Evolutionary conservation across 1,140 invertebrate genomes (phyloP).

Genomic region (Batillaria attramentaria): DNA sequence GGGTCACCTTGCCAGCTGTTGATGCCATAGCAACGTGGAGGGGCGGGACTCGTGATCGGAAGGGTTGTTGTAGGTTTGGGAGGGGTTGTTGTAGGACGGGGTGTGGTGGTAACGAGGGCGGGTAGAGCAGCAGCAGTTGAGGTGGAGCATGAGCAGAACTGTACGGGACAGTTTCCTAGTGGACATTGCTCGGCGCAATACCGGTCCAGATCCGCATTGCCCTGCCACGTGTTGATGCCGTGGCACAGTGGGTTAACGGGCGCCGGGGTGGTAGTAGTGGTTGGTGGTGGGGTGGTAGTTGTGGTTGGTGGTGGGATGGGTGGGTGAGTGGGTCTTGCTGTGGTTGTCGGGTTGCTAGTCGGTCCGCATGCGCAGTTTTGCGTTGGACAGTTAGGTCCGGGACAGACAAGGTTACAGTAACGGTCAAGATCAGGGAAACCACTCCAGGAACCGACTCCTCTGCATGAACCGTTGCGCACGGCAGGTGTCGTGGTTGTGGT

Average conservation of each 20-base stretch:
- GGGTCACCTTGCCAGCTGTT: slow-evolving; percentile 20
- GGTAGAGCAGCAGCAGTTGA: neutral
- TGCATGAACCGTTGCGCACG: too few relatives aligned
- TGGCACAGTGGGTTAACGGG: slow-evolving; percentile 12
- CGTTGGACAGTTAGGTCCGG: too few relatives aligned
- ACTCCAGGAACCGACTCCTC: too few relatives aligned
- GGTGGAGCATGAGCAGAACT: slow-evolving; percentile 17
- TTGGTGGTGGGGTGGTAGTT: neutral
- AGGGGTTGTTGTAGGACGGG: neutral
- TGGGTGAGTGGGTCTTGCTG: neutral
- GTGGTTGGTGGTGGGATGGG: neutral
- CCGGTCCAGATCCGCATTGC: slow-evolving; percentile 1
- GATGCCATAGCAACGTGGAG: neutral
- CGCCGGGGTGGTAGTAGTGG: neutral
- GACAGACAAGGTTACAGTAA: too few relatives aligned
- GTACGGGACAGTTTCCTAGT: slow-evolving; percentile 12
- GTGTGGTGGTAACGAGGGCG: neutral
- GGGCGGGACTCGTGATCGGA: neutral
- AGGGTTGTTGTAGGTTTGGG: neutral
- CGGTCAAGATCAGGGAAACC: too few relatives aligned
- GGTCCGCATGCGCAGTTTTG: too few relatives aligned
- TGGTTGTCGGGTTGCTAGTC: too few relatives aligned
- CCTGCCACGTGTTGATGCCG: slow-evolving; percentile 5
- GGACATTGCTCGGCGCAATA: slow-evolving; percentile 26
- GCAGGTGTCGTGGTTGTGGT: too few relatives aligned